These are phyloP conservation scores for Adelosebastes latens DNA, from an alignment of 2,797 vertebrate genomes.

Conservation along the genomic window DNA sequence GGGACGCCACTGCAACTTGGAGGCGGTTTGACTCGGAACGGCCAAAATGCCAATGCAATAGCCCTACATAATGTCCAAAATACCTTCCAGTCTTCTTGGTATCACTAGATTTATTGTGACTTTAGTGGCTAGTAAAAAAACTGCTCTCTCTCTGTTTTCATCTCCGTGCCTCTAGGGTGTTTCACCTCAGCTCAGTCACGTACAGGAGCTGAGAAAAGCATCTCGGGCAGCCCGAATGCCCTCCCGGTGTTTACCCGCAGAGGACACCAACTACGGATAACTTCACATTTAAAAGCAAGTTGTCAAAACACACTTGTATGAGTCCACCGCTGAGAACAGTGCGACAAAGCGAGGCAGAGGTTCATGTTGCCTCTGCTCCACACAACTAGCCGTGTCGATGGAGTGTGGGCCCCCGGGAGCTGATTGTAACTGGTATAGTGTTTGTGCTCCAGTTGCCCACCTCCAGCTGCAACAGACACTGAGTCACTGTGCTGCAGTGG, in stretches of 20 bases:
- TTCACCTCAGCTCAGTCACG: constrained; percentile 7
- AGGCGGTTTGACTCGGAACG: not conserved
- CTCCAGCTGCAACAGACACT: not conserved
- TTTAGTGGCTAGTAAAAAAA: not conserved
- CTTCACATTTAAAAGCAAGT: constrained; percentile 3
- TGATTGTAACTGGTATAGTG: not conserved
- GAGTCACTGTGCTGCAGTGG: constrained; percentile 6
- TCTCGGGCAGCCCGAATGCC: not conserved
- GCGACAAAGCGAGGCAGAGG: not conserved
- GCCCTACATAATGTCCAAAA: not conserved
- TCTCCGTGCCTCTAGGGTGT: not conserved
- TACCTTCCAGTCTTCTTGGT: not conserved
- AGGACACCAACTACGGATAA: constrained; percentile 13
- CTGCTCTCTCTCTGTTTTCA: not conserved
- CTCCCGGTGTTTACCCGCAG: not conserved
- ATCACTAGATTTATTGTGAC: not conserved
- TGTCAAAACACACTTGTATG: constrained; percentile 24
- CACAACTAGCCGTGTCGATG: not conserved
- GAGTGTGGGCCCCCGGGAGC: constrained; percentile 2
- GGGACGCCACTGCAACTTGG: not conserved
- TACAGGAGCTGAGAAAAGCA: constrained; percentile 4
- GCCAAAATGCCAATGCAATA: not conserved
- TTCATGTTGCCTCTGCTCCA: not conserved
- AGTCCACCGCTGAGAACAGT: not conserved
- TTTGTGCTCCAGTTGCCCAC: constrained; percentile 2